Evolutionary conservation across 2,888 invertebrate genomes (phyloP), one percentile per base, ranked within the genome.

Genomic region (Caenorhabditis doughertyi): DNA sequence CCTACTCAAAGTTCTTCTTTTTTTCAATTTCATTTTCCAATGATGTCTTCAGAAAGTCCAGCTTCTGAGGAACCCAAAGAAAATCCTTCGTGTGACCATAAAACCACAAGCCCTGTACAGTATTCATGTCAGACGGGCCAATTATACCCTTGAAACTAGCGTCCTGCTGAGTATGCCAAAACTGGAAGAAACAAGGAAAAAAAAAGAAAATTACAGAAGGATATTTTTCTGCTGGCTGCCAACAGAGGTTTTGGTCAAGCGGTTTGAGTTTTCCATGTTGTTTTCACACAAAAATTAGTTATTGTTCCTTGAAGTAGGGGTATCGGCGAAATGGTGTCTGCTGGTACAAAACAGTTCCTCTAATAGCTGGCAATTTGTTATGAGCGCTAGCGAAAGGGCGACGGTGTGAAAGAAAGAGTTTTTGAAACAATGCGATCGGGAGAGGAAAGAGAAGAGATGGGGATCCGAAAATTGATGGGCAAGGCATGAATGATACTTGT

Each of bases 281-380:
- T 27, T 11, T 35, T 53, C 0, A 11, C 62, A 62, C 44, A 29
- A 51, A 42, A 49, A 49, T 55, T 29, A 27, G 56, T 39, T 21
- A 47, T 49, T 71, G 60, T 58, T 71, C 25, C 42, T 25, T n/a
- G 21, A 39, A 23, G 11, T 32, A 21, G 11, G 25, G 21, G 8
- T 21, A 7, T 23, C 16, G n/a, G 35, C 18, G 13, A 23, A 21
- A 13, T 39, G 21, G 29, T 47, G 56, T 39, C 42, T 39, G 39
- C 55, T 73, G 73, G 74, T 74, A 65, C 65, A 74, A 74, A 74
- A 74, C 74, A 74, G 65, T 74, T 58, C n/a, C n/a, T n/a, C 76
- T 76, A 76, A 76, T 76, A 76, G 76, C 76, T 76, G 67, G 67
- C 76, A 76, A 76, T 76, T 76, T 76, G 76, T 68, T 60, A 65